Percentiles rank a stretch among this genome's conserved stretches.
phyloP scores from a whole-genome alignment of 2,888 invertebrate species.

The Chirona hameri region DNA sequence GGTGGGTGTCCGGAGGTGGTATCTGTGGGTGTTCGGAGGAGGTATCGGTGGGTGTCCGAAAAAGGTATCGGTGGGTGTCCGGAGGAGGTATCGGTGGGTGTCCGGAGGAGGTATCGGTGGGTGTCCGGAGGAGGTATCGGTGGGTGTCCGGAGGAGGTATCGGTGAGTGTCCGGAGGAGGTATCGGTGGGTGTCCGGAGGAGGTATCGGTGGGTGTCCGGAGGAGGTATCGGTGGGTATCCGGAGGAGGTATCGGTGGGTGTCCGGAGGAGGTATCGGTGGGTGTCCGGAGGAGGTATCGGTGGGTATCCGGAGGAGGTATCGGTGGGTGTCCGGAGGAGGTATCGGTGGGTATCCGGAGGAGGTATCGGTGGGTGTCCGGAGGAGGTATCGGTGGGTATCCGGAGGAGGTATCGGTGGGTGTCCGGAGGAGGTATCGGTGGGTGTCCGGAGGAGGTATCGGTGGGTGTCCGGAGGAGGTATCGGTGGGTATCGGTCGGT shows the following conservation, averaged over 20 bases:
- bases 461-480: too few relatives aligned
- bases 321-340: too few relatives aligned
- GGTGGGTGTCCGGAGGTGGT: too few relatives aligned
- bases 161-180: too few relatives aligned
- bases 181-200: too few relatives aligned
- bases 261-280: too few relatives aligned
- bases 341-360: background rate
- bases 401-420: too few relatives aligned
- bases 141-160: background rate
- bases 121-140: too few relatives aligned
- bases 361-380: too few relatives aligned
- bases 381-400: background rate
- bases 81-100: too few relatives aligned
- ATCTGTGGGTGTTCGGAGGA: too few relatives aligned
- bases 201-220: background rate
- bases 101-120: background rate
- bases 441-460: background rate
- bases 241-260: background rate
- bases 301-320: background rate
- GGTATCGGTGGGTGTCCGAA: background rate
- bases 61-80: background rate
- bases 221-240: too few relatives aligned
- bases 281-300: background rate
- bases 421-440: background rate
- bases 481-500: background rate